Base-by-base conservation (phyloP, 2,113 vertebrate genomes). In the Thunnus maccoyii region DNA sequence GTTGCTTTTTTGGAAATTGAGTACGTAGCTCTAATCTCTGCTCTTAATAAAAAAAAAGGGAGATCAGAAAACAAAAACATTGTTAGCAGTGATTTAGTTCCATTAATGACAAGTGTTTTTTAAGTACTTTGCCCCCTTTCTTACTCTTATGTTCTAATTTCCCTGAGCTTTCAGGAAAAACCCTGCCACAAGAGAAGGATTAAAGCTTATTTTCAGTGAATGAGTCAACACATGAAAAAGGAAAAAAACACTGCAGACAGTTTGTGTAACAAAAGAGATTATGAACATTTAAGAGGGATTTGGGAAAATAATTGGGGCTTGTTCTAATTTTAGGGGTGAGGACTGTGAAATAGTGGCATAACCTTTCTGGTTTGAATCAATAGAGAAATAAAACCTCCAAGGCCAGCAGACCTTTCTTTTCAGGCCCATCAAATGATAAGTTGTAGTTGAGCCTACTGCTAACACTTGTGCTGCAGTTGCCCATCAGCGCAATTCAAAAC, bases 211-310 rank as follows among this genome's bases (percentile, higher is more conserved):
- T 92, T 89, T 86, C 78, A 86, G 74, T 89, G 79, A 91, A 91
- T 88, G 91, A 93, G 88, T 91, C 85, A 90, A 91, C 90, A 91
- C 76, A 82, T 68, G 70, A 83, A 91, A 89, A 78, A 52, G 79
- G 47, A 67, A 75, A 85, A 22, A 84, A 88, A 83, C 88, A 92
- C 71, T 87, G 82, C 88, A 90, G 78, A 90, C 88, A 86, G 88
- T 92, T 92, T 93, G 74, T 87, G 84, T 88, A 91, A 93, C 90
- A 91, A 92, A 91, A 81, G 88, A 91, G 92, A 91, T 94, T 94
- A 94, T 88, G 72, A 90, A 91, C 88, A 90, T 93, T 94, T 91
- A 93, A 91, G 88, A 91, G 72, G 91, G 89, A 92, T 94, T 93
- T 91, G 65, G 16, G 46, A 22, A 86, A 94, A 92, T 91, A 91